Conservation (phyloP, 2,113 vertebrate genomes). For the Tympanuchus pallidicinctus region DNA sequence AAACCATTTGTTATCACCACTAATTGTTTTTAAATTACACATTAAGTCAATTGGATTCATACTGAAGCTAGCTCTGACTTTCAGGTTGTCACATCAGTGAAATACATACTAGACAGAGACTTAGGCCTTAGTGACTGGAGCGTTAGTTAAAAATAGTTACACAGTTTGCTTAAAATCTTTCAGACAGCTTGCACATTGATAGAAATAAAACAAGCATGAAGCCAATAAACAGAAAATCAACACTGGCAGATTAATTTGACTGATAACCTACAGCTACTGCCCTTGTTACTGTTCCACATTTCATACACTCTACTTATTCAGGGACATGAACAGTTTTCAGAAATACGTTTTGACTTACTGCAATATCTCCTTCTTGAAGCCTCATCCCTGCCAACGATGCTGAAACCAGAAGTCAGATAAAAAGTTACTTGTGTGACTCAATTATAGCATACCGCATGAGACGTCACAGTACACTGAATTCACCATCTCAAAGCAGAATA, state of each 20-base stretch:
- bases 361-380: conserved; percentile 90
- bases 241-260: background rate
- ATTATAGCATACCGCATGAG: background rate
- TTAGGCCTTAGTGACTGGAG: background rate
- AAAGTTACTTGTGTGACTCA: background rate
- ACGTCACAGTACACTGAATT: background rate
- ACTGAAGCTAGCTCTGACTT: conserved; percentile 29
- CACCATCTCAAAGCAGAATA: background rate
- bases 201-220: background rate
- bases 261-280: background rate
- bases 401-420: conserved; percentile 67
- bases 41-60: conserved; percentile 67
- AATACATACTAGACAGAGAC: conserved; percentile 3
- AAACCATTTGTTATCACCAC: conserved; percentile 69
- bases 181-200: conserved; percentile 17
- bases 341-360: conserved; percentile 81
- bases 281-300: background rate
- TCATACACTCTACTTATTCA: background rate
- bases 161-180: conserved; percentile 47
- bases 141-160: conserved; percentile 37
- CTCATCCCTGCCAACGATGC: conserved; percentile 95
- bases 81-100: background rate
- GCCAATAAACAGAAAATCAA: background rate
- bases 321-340: background rate
- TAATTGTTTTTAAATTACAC: conserved; percentile 76